phyloP scores from a whole-genome alignment of 2,113 vertebrate genomes.

The Burhinus oedicnemus region DNA sequence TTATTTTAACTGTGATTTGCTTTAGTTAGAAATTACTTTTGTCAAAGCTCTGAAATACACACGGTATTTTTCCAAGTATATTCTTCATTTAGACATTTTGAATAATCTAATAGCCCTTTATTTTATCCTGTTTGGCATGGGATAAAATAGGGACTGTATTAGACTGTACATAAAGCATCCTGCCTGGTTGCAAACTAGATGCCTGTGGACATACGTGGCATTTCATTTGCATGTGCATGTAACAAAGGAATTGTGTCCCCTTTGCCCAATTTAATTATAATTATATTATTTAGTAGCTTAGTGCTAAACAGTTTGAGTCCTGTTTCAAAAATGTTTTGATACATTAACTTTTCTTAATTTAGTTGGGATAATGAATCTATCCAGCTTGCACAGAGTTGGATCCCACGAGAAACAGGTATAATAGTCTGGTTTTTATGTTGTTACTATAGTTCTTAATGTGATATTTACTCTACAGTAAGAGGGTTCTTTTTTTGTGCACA shows the following conservation, averaged over 20 bases:
- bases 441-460: neutral
- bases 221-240: neutral
- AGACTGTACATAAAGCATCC: neutral
- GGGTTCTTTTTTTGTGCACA: constrained; percentile 64
- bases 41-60: neutral
- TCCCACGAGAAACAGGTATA: constrained; percentile 89
- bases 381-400: constrained; percentile 85
- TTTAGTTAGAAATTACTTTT: neutral
- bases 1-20: neutral
- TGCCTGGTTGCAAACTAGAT: neutral
- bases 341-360: constrained; percentile 32
- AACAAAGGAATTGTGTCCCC: neutral
- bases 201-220: neutral
- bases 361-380: constrained; percentile 96
- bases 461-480: neutral
- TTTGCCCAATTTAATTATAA: neutral
- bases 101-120: neutral
- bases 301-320: neutral
- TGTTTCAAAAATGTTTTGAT: neutral
- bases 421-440: constrained; percentile 17
- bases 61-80: neutral
- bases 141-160: neutral
- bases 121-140: neutral
- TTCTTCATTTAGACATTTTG: neutral
- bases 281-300: neutral